These are phyloP conservation scores for Chaenodraco wilsoni DNA, from an alignment of 2,797 vertebrate species.

Conservation along the genomic window DNA sequence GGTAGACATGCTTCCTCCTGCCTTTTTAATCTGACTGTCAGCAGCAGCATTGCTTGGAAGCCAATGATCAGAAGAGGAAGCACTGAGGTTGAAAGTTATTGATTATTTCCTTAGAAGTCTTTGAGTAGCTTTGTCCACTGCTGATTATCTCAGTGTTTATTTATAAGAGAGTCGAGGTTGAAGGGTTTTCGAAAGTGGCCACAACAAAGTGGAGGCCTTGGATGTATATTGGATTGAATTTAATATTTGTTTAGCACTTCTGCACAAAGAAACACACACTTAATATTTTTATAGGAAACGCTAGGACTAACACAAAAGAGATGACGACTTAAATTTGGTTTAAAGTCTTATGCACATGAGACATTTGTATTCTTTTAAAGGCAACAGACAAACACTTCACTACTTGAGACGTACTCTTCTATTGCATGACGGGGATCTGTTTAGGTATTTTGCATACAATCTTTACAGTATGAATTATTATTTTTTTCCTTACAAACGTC, in stretches of 20 bases:
- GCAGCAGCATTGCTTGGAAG: conserved; percentile 5
- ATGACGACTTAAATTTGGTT: background rate
- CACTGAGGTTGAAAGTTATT: conserved; percentile 28
- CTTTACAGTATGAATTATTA: too few relatives aligned
- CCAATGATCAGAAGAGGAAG: conserved; percentile 18
- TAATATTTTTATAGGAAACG: background rate
- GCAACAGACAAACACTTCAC: background rate
- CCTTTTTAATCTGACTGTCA: background rate
- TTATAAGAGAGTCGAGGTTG: background rate
- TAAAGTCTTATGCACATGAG: background rate
- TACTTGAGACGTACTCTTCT: background rate
- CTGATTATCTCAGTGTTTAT: conserved; percentile 25
- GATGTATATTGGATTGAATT: background rate
- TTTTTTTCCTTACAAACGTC: background rate
- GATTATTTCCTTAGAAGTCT: conserved; percentile 32
- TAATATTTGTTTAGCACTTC: background rate
- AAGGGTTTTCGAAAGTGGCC: background rate
- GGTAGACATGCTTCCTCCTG: background rate
- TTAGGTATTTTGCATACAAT: too few relatives aligned
- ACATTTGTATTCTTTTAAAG: background rate
- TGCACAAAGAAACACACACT: background rate
- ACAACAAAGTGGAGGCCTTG: background rate
- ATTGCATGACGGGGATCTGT: too few relatives aligned
- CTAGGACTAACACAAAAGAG: background rate
- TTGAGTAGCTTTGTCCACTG: conserved; percentile 12